Conservation (phyloP, 1,140 invertebrate species). For the Drosophila nikananu region DNA sequence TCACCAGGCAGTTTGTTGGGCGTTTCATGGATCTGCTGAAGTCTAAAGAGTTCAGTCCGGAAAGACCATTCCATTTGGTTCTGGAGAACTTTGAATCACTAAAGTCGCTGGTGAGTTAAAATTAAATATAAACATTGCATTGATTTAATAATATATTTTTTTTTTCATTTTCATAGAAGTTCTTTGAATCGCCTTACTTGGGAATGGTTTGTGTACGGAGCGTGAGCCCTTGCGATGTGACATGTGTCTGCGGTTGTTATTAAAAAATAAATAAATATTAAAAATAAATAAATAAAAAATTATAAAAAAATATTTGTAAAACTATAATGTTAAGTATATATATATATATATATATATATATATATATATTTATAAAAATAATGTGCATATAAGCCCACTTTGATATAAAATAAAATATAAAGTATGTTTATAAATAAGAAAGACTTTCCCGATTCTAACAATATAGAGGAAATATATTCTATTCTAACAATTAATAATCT, state of each 20-base stretch:
- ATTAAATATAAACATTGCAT: not conserved
- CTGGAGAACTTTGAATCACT: not conserved
- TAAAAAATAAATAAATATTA: too few species aligned
- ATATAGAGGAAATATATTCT: too few species aligned
- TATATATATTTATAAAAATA: too few species aligned
- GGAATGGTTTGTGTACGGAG: not conserved
- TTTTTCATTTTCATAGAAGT: not conserved
- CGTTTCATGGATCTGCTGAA: not conserved
- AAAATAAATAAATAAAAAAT: not conserved
- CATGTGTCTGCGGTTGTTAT: not conserved
- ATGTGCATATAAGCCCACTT: too few species aligned
- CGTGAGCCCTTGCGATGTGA: not conserved
- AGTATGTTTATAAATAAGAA: too few species aligned
- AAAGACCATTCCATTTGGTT: not conserved
- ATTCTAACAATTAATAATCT: too few species aligned
- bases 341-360: too few species aligned
- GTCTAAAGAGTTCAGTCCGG: not conserved
- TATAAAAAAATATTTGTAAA: not conserved
- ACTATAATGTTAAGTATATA: not conserved
- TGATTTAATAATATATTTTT: too few species aligned
- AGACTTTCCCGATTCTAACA: too few species aligned
- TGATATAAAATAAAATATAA: too few species aligned
- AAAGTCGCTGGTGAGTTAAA: not conserved
- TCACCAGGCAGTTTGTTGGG: not conserved
- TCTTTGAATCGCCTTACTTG: not conserved